Conservation (phyloP, 2,113 vertebrate genomes). For the Synchiropus splendidus region DNA sequence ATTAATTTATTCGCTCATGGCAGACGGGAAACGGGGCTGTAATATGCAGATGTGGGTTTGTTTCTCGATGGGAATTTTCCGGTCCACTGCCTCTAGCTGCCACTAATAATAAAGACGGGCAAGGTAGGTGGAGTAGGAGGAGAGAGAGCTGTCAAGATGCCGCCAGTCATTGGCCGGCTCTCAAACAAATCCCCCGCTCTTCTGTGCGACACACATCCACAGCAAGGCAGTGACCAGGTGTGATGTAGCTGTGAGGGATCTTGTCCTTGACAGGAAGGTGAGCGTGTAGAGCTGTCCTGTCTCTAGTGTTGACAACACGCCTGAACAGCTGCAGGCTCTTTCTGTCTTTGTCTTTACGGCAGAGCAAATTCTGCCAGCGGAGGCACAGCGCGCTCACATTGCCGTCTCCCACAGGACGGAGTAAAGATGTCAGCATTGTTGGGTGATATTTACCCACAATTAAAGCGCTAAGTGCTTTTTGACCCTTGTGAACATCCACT, state of each 20-base stretch:
- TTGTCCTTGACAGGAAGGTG: slow-evolving; percentile 57
- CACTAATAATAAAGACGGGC: slow-evolving; percentile 65
- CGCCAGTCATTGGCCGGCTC: too few species aligned
- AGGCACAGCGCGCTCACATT: too few species aligned
- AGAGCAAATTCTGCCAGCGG: neutral
- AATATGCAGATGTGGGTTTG: slow-evolving; percentile 66
- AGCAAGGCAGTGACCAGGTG: slow-evolving; percentile 45
- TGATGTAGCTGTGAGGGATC: slow-evolving; percentile 38
- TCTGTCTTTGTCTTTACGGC: slow-evolving; percentile 5
- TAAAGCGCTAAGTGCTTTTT: slow-evolving; percentile 3
- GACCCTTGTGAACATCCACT: neutral
- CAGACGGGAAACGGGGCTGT: slow-evolving; percentile 54
- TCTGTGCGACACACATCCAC: slow-evolving; percentile 2
- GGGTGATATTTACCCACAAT: neutral
- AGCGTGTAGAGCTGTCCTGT: slow-evolving; percentile 38
- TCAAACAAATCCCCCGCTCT: slow-evolving; percentile 12
- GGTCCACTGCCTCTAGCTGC: slow-evolving; percentile 57
- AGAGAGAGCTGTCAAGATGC: slow-evolving; percentile 11
- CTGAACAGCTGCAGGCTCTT: slow-evolving; percentile 20
- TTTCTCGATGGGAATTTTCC: slow-evolving; percentile 63
- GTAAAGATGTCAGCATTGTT: neutral
- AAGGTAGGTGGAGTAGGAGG: slow-evolving; percentile 11
- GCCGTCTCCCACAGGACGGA: too few species aligned
- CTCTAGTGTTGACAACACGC: slow-evolving; percentile 27
- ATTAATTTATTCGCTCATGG: slow-evolving; percentile 66